phyloP scores from a whole-genome alignment of 2,113 vertebrate species.

The Cynocephalus volans region DNA sequence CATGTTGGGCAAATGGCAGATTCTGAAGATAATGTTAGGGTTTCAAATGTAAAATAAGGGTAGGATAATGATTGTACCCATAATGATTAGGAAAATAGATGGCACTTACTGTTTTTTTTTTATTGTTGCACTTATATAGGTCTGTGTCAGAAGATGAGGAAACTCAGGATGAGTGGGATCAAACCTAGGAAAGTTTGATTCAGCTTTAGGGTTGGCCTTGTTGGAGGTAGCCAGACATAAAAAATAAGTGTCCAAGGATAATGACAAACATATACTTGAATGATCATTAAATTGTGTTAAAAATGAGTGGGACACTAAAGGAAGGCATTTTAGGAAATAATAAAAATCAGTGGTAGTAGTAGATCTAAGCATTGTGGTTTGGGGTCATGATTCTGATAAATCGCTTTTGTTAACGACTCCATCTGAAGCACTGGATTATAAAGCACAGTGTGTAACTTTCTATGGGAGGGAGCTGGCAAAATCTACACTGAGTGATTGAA shows the following conservation, averaged over 20 bases:
- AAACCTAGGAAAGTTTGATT: background rate
- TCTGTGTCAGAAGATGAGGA: background rate
- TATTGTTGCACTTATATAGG: background rate
- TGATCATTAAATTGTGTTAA: slow-evolving; percentile 26
- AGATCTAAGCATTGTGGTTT: background rate
- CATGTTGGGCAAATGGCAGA: background rate
- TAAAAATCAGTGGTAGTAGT: background rate
- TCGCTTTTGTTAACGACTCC: slow-evolving; percentile 13
- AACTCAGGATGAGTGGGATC: background rate
- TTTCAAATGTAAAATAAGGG: slow-evolving; percentile 30
- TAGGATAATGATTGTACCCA: background rate
- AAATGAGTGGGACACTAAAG: slow-evolving; percentile 11
- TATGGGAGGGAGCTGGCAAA: background rate
- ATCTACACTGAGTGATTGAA: background rate
- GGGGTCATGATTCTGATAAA: background rate
- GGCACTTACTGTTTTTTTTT: background rate
- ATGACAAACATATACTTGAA: background rate
- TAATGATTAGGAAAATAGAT: slow-evolving; percentile 5
- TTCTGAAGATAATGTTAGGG: slow-evolving; percentile 29
- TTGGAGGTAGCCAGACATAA: background rate
- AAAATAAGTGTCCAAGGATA: background rate
- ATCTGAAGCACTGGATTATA: background rate
- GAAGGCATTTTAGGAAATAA: slow-evolving; percentile 47
- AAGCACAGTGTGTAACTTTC: background rate
- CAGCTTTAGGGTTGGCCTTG: background rate